Percentiles rank a stretch among this genome's conserved stretches.
phyloP scores from a whole-genome alignment of 2,888 invertebrate species.

The Drosophila borealis region DNA sequence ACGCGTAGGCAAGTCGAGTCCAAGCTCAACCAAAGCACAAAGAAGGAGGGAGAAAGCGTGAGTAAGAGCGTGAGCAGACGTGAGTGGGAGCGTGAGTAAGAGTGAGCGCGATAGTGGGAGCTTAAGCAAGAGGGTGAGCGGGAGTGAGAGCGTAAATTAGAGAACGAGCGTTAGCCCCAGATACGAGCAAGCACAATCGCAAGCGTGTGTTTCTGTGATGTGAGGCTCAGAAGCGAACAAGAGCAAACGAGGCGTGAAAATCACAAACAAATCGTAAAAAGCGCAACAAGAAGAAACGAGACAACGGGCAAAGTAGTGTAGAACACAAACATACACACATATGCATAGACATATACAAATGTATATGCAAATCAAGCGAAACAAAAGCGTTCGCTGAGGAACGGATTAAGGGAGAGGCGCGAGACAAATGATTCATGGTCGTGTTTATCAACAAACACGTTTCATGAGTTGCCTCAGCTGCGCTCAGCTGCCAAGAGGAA shows the following conservation, averaged over 20 bases:
- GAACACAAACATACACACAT: constrained; percentile 20
- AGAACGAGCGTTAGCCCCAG: constrained; percentile 28
- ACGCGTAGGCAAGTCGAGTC: constrained; percentile 25
- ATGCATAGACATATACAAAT: constrained; percentile 1
- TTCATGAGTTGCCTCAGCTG: constrained; percentile 58
- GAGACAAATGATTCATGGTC: constrained; percentile 76
- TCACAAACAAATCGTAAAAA: constrained; percentile 79
- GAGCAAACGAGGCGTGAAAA: constrained; percentile 75
- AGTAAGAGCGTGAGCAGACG: background rate
- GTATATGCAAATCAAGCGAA: constrained; percentile 72
- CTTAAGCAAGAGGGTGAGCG: background rate
- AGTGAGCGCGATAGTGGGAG: background rate
- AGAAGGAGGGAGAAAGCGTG: constrained; percentile 30
- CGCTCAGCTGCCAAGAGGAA: constrained; percentile 62
- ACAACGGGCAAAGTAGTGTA: constrained; percentile 16
- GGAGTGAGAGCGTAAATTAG: constrained; percentile 15
- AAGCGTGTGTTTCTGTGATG: constrained; percentile 22
- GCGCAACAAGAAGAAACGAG: constrained; percentile 68
- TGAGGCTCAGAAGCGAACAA: constrained; percentile 61
- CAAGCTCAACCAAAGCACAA: constrained; percentile 45
- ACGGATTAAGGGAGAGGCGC: constrained; percentile 8
- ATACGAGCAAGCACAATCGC: constrained; percentile 47
- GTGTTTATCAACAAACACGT: constrained; percentile 80
- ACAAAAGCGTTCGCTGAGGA: constrained; percentile 38
- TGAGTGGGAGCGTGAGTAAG: background rate